phyloP scores from a whole-genome alignment of 1,140 invertebrate species.

The Panagrolaimus sp. region DNA sequence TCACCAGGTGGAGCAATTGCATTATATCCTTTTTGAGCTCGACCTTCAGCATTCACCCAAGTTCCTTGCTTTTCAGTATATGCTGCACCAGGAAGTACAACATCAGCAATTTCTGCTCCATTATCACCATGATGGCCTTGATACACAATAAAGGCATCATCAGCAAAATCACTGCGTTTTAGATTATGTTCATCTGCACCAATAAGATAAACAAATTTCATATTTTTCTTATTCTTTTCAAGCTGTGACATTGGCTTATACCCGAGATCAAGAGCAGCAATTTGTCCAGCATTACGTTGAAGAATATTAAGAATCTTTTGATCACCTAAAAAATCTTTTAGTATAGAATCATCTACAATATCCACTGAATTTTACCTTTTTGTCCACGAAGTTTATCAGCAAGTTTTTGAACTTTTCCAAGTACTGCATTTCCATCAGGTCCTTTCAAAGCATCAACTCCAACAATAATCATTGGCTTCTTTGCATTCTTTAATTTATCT shows the following conservation, averaged over 20 bases:
- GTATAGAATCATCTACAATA: constrained; percentile 41
- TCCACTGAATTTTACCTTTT: constrained; percentile 57
- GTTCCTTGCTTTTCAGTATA: constrained; percentile 96
- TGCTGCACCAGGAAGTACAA: constrained; percentile 85
- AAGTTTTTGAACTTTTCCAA: constrained; percentile 72
- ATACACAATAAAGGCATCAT: constrained; percentile 83
- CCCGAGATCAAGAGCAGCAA: constrained; percentile 89
- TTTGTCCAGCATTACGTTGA: constrained; percentile 68
- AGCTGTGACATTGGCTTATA: constrained; percentile 75
- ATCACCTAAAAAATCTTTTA: constrained; percentile 62
- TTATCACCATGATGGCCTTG: constrained; percentile 93
- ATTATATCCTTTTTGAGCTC: constrained; percentile 75
- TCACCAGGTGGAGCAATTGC: constrained; percentile 88
- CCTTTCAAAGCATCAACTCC: constrained; percentile 77
- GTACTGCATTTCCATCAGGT: constrained; percentile 72
- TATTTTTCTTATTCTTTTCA: constrained; percentile 62
- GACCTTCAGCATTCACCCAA: constrained; percentile 94
- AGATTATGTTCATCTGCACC: constrained; percentile 84
- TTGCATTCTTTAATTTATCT: constrained; percentile 71
- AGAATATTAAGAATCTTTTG: constrained; percentile 59
- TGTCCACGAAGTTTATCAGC: constrained; percentile 61
- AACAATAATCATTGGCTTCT: constrained; percentile 83
- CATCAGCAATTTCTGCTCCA: constrained; percentile 85
- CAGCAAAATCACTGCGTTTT: constrained; percentile 72
- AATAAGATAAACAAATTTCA: constrained; percentile 79